phyloP scores from a whole-genome alignment of 1,140 invertebrate genomes.

The Thaumatotibia leucotreta region DNA sequence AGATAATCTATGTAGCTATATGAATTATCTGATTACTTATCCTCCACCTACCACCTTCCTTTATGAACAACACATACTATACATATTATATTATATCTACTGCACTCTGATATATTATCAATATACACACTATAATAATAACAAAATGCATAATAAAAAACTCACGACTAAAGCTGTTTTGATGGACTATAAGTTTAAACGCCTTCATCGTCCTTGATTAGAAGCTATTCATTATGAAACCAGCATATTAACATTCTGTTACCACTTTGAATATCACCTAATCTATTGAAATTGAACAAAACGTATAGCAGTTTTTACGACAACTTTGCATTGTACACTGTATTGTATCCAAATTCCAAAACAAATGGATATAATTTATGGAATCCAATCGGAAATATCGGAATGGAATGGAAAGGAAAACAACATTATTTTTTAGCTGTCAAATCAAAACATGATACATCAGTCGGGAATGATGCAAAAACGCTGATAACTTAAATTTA shows the following conservation, averaged over 20 bases:
- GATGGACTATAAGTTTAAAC: slow-evolving; percentile 88
- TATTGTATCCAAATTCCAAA: background rate
- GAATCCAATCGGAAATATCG: too few species aligned
- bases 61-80: too few species aligned
- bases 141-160: slow-evolving; percentile 25
- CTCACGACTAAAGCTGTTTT: slow-evolving; percentile 86
- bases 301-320: background rate
- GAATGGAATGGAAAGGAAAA: too few species aligned
- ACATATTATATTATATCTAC: too few species aligned
- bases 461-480: background rate
- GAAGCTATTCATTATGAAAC: background rate
- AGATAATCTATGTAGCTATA: too few species aligned
- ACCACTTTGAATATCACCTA: too few species aligned
- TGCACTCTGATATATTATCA: background rate
- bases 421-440: too few species aligned
- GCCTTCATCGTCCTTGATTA: slow-evolving; percentile 77
- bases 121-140: slow-evolving; percentile 10
- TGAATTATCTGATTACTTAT: too few species aligned
- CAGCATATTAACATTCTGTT: too few species aligned
- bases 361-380: background rate
- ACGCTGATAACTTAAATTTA: background rate
- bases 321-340: background rate
- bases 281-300: background rate
- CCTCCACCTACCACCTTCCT: too few species aligned
- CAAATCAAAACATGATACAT: background rate